Evolutionary conservation across 1,140 invertebrate genomes (phyloP).

Genomic region (Ostrea denselamellosa): DNA sequence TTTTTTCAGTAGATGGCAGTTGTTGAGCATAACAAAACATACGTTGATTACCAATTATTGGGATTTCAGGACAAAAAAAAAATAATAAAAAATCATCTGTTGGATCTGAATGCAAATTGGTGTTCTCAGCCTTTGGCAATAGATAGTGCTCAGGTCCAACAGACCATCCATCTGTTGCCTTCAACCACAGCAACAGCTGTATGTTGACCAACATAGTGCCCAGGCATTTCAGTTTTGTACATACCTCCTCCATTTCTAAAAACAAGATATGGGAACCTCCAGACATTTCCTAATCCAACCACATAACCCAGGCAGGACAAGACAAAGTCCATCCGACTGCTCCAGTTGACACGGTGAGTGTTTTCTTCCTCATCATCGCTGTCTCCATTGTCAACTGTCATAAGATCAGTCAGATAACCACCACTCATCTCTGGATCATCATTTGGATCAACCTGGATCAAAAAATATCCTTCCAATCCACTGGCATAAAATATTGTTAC

Average conservation of each 20-base stretch:
- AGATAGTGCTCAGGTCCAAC: too few species aligned
- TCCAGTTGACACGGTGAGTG: conserved; percentile 72
- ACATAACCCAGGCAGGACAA: conserved; percentile 80
- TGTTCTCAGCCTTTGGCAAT: too few species aligned
- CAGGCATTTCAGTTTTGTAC: neutral
- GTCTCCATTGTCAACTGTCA: conserved; percentile 69
- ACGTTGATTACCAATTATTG: too few species aligned
- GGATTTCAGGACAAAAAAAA: too few species aligned
- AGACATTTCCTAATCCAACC: conserved; percentile 90
- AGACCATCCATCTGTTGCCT: too few species aligned
- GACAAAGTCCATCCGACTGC: conserved; percentile 79
- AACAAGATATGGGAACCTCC: conserved; percentile 96
- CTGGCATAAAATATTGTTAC: too few species aligned
- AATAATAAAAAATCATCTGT: too few species aligned
- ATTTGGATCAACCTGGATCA: conserved; percentile 41
- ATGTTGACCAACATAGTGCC: too few species aligned
- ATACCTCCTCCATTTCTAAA: conserved; percentile 95
- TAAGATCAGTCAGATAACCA: conserved; percentile 69
- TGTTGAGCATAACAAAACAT: too few species aligned
- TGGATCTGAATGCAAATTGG: too few species aligned
- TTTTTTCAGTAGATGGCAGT: too few species aligned
- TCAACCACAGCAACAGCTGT: too few species aligned
- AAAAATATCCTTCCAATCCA: neutral
- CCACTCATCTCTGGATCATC: conserved; percentile 60
- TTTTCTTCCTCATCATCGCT: conserved; percentile 67